phyloP scores from a whole-genome alignment of 1,140 invertebrate species.

The Cyclina sinensis region DNA sequence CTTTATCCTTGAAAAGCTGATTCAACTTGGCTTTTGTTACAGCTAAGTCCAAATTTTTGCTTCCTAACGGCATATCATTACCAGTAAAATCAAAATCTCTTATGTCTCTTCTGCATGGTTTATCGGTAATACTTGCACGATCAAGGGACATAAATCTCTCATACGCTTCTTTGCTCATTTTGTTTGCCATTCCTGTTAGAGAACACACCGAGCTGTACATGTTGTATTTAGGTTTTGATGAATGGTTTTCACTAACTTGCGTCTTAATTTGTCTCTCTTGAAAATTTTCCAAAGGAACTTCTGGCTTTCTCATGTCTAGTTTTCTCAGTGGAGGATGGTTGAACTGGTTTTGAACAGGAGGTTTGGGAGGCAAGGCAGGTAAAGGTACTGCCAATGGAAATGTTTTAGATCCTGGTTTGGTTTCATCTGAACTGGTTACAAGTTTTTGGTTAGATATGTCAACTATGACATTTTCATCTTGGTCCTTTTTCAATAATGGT shows the following conservation, averaged over 20 bases:
- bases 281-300: neutral
- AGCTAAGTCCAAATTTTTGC: constrained; percentile 14
- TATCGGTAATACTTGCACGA: neutral
- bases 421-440: neutral
- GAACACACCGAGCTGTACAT: constrained; percentile 59
- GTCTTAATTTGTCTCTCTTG: neutral
- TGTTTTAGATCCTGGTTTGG: neutral
- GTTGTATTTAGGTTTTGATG: constrained; percentile 42
- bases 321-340: constrained; percentile 62
- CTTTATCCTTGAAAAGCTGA: constrained; percentile 9
- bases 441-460: neutral
- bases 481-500: neutral
- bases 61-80: constrained; percentile 30
- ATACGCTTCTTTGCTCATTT: constrained; percentile 35
- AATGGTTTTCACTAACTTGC: neutral
- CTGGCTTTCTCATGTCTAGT: neutral
- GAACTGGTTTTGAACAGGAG: constrained; percentile 55
- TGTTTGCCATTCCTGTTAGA: constrained; percentile 31
- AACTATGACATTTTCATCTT: neutral
- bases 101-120: constrained; percentile 2
- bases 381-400: neutral
- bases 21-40: constrained; percentile 26
- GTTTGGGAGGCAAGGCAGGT: constrained; percentile 48
- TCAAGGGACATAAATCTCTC: constrained; percentile 44
- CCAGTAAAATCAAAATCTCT: constrained; percentile 43